A percentile compares a stretch with the other conserved stretches of the same genome.
phyloP scores from a whole-genome alignment of 2,797 vertebrate species.

The Neopelma chrysocephalum region DNA sequence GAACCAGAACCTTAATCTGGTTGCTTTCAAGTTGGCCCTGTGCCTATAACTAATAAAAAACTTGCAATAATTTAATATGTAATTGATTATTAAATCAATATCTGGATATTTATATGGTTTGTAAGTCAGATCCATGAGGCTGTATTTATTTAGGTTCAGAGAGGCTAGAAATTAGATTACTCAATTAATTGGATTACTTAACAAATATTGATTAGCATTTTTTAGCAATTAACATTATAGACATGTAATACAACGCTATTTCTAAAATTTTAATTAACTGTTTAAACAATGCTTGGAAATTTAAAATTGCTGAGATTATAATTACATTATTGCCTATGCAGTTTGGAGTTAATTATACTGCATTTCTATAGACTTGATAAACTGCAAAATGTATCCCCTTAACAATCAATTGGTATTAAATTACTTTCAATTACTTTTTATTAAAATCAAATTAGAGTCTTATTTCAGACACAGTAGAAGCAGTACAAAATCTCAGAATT shows the following conservation, averaged over 20 bases:
- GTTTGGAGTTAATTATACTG: conserved; percentile 76
- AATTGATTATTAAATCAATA: conserved; percentile 58
- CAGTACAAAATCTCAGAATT: neutral
- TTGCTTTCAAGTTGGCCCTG: neutral
- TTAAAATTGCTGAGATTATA: conserved; percentile 72
- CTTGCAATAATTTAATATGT: neutral
- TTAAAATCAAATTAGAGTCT: conserved; percentile 75
- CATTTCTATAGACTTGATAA: conserved; percentile 74
- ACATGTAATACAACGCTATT: conserved; percentile 62
- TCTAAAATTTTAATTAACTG: conserved; percentile 76
- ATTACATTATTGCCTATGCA: conserved; percentile 71
- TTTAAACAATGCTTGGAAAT: conserved; percentile 73
- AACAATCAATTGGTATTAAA: conserved; percentile 76
- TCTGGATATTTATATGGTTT: conserved; percentile 14
- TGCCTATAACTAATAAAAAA: neutral
- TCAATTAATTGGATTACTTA: conserved; percentile 50
- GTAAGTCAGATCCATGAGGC: neutral
- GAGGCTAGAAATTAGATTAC: conserved; percentile 42
- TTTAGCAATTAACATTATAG: conserved; percentile 49
- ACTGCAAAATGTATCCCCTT: conserved; percentile 70
- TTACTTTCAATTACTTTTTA: conserved; percentile 77
- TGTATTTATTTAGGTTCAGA: conserved; percentile 40
- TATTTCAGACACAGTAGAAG: conserved; percentile 59
- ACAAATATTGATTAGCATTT: conserved; percentile 63
- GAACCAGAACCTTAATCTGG: neutral